These are phyloP conservation scores for Pelosia muscerda DNA, from an alignment of 2,888 invertebrate species.

Conservation along the genomic window DNA sequence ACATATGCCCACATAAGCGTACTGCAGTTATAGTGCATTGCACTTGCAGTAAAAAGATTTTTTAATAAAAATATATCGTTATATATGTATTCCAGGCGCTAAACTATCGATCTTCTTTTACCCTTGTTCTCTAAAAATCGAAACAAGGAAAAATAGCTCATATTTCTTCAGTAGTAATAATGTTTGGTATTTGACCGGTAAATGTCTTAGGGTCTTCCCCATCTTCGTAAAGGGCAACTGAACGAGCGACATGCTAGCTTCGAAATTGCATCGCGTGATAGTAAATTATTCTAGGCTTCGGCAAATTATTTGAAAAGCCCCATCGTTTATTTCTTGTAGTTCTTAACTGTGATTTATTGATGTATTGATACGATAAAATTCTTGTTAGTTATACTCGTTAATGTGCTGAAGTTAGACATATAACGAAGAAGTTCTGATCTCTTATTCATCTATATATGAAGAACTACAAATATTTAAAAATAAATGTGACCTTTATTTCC, in stretches of 20 bases:
- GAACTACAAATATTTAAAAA: neutral
- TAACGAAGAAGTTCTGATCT: too few species aligned
- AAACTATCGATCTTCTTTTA: conserved; percentile 18
- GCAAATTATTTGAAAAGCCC: conserved; percentile 69
- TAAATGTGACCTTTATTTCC: conserved; percentile 14
- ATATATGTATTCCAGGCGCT: too few species aligned
- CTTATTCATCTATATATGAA: too few species aligned
- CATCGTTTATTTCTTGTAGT: conserved; percentile 59
- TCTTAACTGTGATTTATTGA: conserved; percentile 57
- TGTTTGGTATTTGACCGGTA: conserved; percentile 65
- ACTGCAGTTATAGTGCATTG: neutral
- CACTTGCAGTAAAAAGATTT: conserved; percentile 1
- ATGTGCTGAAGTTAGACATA: too few species aligned
- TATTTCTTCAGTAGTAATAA: conserved; percentile 52
- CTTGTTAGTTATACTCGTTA: conserved; percentile 36
- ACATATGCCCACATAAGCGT: too few species aligned
- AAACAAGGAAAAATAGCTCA: conserved; percentile 38
- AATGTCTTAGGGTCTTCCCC: conserved; percentile 59
- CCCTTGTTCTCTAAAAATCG: conserved; percentile 26
- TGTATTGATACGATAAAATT: conserved; percentile 39
- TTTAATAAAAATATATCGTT: conserved; percentile 4
- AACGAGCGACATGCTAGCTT: conserved; percentile 56
- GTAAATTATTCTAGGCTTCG: conserved; percentile 65
- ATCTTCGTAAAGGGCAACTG: conserved; percentile 63
- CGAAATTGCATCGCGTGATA: conserved; percentile 71